Percentiles rank a stretch among this genome's conserved stretches.
phyloP scores from a whole-genome alignment of 2,888 invertebrate genomes.

The Enoplolaimus lenunculus region DNA sequence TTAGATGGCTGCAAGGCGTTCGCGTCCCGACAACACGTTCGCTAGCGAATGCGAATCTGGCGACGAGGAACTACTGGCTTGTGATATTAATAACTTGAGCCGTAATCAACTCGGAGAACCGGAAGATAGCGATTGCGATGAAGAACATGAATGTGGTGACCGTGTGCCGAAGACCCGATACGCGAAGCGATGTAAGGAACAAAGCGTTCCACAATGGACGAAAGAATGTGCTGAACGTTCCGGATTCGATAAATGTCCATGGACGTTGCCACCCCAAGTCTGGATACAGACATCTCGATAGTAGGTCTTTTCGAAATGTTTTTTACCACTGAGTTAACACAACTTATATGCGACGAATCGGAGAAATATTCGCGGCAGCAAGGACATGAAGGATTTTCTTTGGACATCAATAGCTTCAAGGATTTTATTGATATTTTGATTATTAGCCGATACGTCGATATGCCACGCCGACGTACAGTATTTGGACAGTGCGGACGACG shows the following conservation, averaged over 20 bases:
- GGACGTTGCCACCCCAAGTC: background rate
- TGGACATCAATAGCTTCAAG: background rate
- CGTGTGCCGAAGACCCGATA: background rate
- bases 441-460: background rate
- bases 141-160: background rate
- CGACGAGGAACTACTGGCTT: background rate
- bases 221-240: slow-evolving; percentile 1
- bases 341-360: background rate
- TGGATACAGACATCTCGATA: background rate
- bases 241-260: background rate
- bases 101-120: background rate
- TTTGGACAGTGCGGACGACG: background rate
- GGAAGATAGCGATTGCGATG: background rate
- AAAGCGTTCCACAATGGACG: background rate
- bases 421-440: background rate
- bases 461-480: background rate
- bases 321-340: background rate
- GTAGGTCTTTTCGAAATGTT: background rate
- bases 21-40: background rate
- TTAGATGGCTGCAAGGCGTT: background rate
- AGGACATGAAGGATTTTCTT: background rate
- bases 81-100: background rate
- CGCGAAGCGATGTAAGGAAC: background rate
- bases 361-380: slow-evolving; percentile 1
- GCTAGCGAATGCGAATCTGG: background rate